A percentile compares a stretch with the other conserved stretches of the same genome.
phyloP scores from a whole-genome alignment of 2,888 invertebrate species.

The Piscicola geometra region DNA sequence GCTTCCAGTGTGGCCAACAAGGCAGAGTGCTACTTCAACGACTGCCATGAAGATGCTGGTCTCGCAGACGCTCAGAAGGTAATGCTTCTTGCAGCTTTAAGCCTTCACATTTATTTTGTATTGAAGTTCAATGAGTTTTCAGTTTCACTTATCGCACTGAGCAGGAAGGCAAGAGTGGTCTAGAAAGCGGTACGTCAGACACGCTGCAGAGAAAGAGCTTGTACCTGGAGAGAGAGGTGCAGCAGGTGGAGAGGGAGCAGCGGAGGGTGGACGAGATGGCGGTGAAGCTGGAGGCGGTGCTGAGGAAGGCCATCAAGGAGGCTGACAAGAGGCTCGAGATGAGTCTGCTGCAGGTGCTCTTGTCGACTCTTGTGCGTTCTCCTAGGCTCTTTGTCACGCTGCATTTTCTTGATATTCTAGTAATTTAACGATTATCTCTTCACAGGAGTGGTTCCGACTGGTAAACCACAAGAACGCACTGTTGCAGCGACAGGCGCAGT shows the following conservation, averaged over 20 bases:
- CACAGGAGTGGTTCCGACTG: conserved; percentile 73
- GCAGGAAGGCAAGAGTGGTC: not conserved
- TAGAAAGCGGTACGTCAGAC: not conserved
- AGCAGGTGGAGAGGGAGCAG: conserved; percentile 82
- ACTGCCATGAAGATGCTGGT: not conserved
- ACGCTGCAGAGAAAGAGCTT: conserved; percentile 46
- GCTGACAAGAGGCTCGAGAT: conserved; percentile 14
- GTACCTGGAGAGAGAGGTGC: conserved; percentile 81
- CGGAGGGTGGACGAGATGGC: conserved; percentile 72
- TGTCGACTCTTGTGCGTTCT: not conserved
- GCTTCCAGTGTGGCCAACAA: not conserved
- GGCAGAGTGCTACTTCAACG: not conserved
- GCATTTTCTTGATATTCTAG: not conserved
- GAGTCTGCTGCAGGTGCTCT: conserved; percentile 25
- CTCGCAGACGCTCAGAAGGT: too few species aligned
- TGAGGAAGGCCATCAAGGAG: conserved; percentile 49
- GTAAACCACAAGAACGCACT: conserved; percentile 93
- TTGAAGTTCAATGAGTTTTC: not conserved
- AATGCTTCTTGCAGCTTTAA: too few species aligned
- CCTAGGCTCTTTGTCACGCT: not conserved
- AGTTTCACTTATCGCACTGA: too few species aligned
- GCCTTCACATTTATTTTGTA: too few species aligned
- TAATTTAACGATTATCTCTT: not conserved
- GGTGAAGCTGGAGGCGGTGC: conserved; percentile 31
- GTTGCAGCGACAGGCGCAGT: conserved; percentile 87